phyloP scores from a whole-genome alignment of 2,113 vertebrate species.

The Brachyhypopomus gauderio region DNA sequence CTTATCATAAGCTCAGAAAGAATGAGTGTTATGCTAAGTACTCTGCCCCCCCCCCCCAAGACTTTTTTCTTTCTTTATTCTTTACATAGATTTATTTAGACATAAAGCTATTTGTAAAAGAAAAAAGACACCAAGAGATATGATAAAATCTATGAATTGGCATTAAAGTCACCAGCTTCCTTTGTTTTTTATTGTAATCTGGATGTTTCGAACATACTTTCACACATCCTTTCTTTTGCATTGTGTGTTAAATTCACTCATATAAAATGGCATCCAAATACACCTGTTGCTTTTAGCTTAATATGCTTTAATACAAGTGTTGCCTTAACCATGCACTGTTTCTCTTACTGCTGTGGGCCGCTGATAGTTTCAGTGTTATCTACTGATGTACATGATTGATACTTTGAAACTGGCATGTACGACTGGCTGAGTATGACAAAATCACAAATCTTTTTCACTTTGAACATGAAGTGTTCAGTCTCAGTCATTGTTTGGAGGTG shows the following conservation, averaged over 20 bases:
- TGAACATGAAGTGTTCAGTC: background rate
- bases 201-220: background rate
- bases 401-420: background rate
- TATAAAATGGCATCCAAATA: background rate
- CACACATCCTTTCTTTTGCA: background rate
- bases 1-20: background rate
- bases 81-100: background rate
- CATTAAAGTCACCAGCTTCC: background rate
- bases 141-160: background rate
- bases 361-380: background rate
- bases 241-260: background rate
- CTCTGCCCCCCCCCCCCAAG: background rate
- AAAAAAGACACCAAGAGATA: background rate
- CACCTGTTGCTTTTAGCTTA: no score
- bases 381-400: background rate
- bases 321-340: background rate
- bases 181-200: background rate
- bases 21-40: background rate
- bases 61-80: background rate
- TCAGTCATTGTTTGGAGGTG: background rate
- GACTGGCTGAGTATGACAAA: background rate
- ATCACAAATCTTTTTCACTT: background rate
- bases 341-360: conserved; percentile 6
- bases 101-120: background rate
- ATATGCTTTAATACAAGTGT: no score